A percentile compares a stretch with the other conserved stretches of the same genome.
phyloP scores from a whole-genome alignment of 2,888 invertebrate genomes.

The Ametastegia equiseti region DNA sequence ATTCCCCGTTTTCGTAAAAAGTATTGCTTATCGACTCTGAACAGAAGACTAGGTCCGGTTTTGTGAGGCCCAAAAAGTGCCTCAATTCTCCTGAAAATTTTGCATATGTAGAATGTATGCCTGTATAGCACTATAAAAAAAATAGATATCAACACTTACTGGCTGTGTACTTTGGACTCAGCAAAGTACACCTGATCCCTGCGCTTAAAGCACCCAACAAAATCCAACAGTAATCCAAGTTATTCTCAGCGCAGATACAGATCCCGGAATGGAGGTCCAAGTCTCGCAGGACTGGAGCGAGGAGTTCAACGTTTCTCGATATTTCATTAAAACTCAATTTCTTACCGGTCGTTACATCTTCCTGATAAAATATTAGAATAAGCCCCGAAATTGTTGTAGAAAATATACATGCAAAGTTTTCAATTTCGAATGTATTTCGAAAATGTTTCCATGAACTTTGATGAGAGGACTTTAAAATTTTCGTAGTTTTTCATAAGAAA shows the following conservation, averaged over 20 bases:
- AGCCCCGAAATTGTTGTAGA: not conserved
- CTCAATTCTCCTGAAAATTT: slow-evolving; percentile 50
- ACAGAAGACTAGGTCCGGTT: slow-evolving; percentile 46
- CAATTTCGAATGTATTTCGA: not conserved
- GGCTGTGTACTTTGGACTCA: slow-evolving; percentile 33
- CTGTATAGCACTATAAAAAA: no score
- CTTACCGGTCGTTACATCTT: slow-evolving; percentile 55
- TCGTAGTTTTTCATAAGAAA: no score
- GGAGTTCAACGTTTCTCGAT: slow-evolving; percentile 11
- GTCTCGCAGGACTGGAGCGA: slow-evolving; percentile 32
- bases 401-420: no score
- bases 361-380: slow-evolving; percentile 53
- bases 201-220: slow-evolving; percentile 42
- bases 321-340: slow-evolving; percentile 53
- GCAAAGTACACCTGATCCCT: slow-evolving; percentile 40
- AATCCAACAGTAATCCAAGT: slow-evolving; percentile 41
- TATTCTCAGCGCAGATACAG: slow-evolving; percentile 38
- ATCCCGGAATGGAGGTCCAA: not conserved
- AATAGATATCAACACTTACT: no score
- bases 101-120: not conserved
- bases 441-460: no score
- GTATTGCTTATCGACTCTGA: slow-evolving; percentile 17
- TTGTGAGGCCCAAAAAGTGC: slow-evolving; percentile 48
- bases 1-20: slow-evolving; percentile 21
- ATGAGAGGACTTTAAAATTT: no score